A percentile compares a stretch with the other conserved stretches of the same genome.
phyloP scores from a whole-genome alignment of 2,888 invertebrate species.

The Anorthoa munda region DNA sequence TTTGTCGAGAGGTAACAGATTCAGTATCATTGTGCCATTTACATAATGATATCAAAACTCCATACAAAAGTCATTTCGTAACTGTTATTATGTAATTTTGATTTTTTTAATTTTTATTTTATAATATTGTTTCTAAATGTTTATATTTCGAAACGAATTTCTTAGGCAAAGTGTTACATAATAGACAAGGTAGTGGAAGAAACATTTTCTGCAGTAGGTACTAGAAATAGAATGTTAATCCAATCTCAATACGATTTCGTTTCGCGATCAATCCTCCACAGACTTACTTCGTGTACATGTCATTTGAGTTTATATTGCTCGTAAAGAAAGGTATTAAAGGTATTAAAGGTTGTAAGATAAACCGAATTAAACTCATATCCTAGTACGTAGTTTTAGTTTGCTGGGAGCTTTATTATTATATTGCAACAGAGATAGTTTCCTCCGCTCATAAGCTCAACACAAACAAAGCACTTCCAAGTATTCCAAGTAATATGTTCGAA shows the following conservation, averaged over 20 bases:
- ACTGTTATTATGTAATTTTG: no score
- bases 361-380: slow-evolving; percentile 44
- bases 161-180: no score
- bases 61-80: no score
- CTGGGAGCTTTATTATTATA: slow-evolving; percentile 40
- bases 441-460: slow-evolving; percentile 26
- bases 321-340: slow-evolving; percentile 45
- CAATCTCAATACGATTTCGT: slow-evolving; percentile 11
- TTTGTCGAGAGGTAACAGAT: no score
- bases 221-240: slow-evolving; percentile 33
- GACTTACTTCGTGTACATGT: not conserved
- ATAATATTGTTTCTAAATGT: no score
- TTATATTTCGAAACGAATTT: no score
- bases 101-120: no score
- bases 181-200: no score
- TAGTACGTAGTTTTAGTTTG: slow-evolving; percentile 17
- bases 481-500: slow-evolving; percentile 43
- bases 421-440: slow-evolving; percentile 24
- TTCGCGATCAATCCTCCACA: not conserved
- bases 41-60: no score
- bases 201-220: not conserved
- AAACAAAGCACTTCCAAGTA: slow-evolving; percentile 35
- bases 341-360: no score
- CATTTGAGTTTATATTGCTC: slow-evolving; percentile 32
- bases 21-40: no score